Conservation (phyloP, 1,140 invertebrate species). For the Helicoverpa zea region DNA sequence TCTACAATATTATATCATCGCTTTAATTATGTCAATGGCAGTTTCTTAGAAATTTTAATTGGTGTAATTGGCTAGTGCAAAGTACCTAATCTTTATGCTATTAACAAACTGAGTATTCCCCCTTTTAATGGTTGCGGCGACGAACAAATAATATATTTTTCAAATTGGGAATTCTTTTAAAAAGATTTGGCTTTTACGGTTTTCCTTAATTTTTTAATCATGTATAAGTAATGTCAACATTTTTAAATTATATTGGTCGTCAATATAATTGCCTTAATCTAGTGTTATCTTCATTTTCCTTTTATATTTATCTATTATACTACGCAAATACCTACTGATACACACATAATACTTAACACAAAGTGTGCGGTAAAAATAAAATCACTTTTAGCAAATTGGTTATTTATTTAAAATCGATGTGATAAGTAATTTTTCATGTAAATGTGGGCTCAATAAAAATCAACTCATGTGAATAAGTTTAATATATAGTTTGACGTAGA, state of each 20-base stretch:
- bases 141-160: neutral
- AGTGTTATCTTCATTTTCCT: neutral
- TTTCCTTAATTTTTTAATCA: neutral
- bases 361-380: neutral
- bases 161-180: no score
- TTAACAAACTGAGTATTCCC: constrained; percentile 5
- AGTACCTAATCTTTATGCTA: constrained; percentile 19
- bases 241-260: neutral
- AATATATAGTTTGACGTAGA: constrained; percentile 8
- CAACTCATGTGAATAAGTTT: constrained; percentile 29
- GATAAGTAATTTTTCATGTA: constrained; percentile 39
- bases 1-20: constrained; percentile 47
- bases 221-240: neutral
- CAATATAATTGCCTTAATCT: constrained; percentile 1
- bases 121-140: neutral
- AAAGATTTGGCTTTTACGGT: no score
- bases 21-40: constrained; percentile 43
- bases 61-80: constrained; percentile 50
- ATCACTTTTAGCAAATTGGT: constrained; percentile 12
- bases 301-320: neutral
- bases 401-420: constrained; percentile 24
- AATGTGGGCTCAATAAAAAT: constrained; percentile 32
- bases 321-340: neutral
- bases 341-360: neutral
- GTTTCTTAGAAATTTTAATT: constrained; percentile 52